Conservation (phyloP, 2,797 vertebrate species). For the Acipenser ruthenus region DNA sequence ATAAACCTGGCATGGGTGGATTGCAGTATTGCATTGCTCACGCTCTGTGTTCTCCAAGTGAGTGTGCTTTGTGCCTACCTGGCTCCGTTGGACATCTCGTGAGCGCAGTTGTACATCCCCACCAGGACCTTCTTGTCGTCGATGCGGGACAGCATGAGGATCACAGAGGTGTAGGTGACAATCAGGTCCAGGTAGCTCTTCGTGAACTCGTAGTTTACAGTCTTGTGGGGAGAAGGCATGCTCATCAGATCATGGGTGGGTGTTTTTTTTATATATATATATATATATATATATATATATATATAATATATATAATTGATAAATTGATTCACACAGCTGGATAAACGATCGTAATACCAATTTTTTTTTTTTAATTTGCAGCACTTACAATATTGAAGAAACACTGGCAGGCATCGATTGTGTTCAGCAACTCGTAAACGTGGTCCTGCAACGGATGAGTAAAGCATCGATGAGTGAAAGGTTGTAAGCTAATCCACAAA, state of each 20-base stretch:
- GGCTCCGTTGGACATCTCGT: conserved; percentile 79
- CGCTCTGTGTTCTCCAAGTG: too few species aligned
- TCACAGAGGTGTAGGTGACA: conserved; percentile 76
- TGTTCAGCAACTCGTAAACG: conserved; percentile 88
- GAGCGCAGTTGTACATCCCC: conserved; percentile 81
- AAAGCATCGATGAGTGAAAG: too few species aligned
- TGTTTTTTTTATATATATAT: background rate
- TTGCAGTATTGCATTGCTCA: too few species aligned
- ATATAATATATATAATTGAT: too few species aligned
- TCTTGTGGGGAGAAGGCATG: conserved; percentile 45
- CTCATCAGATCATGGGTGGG: background rate
- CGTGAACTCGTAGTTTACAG: conserved; percentile 83
- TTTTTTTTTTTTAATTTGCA: background rate
- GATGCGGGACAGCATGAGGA: conserved; percentile 75
- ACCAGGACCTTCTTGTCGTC: conserved; percentile 80
- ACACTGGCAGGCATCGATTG: conserved; percentile 84
- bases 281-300: too few species aligned
- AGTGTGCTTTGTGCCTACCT: conserved; percentile 48
- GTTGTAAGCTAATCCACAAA: too few species aligned
- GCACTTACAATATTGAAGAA: conserved; percentile 85
- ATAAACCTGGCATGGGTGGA: too few species aligned
- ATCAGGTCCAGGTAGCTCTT: conserved; percentile 87
- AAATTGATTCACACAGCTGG: background rate
- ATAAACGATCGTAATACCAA: background rate
- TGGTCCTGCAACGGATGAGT: conserved; percentile 65